Conservation (phyloP, 1,140 invertebrate species). For the Steinernema khuongi region DNA sequence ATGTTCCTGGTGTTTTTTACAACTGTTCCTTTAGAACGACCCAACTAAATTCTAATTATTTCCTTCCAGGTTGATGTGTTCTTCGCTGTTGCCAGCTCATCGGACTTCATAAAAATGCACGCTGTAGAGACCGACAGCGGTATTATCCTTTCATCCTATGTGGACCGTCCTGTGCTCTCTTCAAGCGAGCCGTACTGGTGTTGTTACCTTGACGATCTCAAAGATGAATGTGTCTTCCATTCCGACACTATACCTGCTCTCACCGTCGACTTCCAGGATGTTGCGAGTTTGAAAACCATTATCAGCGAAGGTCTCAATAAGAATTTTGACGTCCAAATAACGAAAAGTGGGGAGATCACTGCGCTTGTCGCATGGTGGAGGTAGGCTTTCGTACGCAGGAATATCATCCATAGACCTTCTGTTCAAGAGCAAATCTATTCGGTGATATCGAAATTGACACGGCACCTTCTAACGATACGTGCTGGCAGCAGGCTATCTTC, state of each 20-base stretch:
- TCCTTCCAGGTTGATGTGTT: not conserved
- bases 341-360: not conserved
- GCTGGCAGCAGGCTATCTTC: not conserved
- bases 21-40: too few relatives aligned
- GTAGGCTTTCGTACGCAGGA: not conserved
- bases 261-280: not conserved
- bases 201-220: not conserved
- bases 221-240: not conserved
- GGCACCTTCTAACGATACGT: not conserved
- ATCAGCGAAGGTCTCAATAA: not conserved
- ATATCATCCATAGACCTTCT: not conserved
- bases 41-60: not conserved
- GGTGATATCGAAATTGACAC: not conserved
- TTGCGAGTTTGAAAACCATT: not conserved
- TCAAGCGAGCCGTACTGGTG: not conserved
- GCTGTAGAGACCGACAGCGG: not conserved
- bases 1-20: too few relatives aligned
- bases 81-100: not conserved
- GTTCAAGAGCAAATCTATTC: not conserved
- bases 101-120: not conserved
- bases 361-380: constrained; percentile 1
- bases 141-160: not conserved
- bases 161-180: not conserved
- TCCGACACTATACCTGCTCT: not conserved
- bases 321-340: not conserved